Percentiles rank a stretch among this genome's conserved stretches.
Evolutionary conservation across 2,797 vertebrate species (phyloP).

Genomic region (Sus cebifrons): DNA sequence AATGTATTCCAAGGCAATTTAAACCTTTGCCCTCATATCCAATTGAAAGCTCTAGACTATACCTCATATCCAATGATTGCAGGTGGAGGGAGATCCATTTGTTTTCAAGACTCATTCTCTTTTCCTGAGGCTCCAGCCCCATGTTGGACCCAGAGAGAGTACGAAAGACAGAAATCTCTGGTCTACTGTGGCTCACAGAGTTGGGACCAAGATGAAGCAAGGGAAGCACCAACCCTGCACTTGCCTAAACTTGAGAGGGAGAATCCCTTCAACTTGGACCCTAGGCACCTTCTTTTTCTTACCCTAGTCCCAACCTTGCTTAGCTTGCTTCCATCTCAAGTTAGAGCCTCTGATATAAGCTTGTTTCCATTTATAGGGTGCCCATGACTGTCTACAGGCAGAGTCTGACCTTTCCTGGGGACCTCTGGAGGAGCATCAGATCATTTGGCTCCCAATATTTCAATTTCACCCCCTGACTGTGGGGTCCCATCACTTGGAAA

Average conservation of each 20-base stretch:
- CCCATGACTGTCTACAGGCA: background rate
- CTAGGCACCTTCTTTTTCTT: background rate
- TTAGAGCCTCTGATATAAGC: background rate
- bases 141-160: slow-evolving; percentile 14
- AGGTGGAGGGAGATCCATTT: background rate
- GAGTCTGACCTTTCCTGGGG: background rate
- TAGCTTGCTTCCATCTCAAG: background rate
- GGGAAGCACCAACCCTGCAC: background rate
- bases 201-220: background rate
- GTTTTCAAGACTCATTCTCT: background rate
- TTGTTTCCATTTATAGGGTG: background rate
- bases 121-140: background rate
- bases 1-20: background rate
- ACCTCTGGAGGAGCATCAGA: background rate
- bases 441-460: background rate
- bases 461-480: background rate
- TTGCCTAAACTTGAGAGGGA: background rate
- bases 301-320: background rate
- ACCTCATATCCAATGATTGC: background rate
- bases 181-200: background rate
- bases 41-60: background rate
- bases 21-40: background rate
- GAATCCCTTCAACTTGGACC: background rate
- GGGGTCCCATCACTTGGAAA: background rate
- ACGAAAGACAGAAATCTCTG: background rate